A percentile compares a stretch with the other conserved stretches of the same genome.
Evolutionary conservation across 1,140 invertebrate genomes (phyloP).

Genomic region (Monochamus saltuarius): DNA sequence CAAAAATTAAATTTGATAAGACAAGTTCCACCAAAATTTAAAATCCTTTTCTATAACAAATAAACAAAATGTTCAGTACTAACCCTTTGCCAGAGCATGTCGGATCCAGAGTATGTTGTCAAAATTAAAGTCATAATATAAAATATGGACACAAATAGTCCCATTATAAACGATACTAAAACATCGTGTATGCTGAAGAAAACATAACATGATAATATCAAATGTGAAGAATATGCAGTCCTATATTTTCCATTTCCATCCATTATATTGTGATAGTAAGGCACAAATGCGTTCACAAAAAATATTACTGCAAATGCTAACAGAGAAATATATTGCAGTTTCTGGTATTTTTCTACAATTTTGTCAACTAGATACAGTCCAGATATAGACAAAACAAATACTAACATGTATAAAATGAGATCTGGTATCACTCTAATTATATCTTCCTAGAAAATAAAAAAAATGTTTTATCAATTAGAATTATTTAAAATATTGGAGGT

Average conservation of each 20-base stretch:
- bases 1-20: too few species aligned
- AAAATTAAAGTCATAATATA: conserved; percentile 65
- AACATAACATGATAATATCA: conserved; percentile 73
- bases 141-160: conserved; percentile 61
- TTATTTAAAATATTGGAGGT: conserved; percentile 50
- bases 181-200: conserved; percentile 75
- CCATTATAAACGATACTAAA: conserved; percentile 65
- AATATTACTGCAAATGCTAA: conserved; percentile 53
- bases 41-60: too few species aligned
- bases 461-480: conserved; percentile 6
- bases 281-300: conserved; percentile 57
- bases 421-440: conserved; percentile 49
- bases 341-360: conserved; percentile 8
- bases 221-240: conserved; percentile 69
- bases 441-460: conserved; percentile 35
- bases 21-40: too few species aligned
- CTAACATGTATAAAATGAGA: conserved; percentile 45
- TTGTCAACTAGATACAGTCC: conserved; percentile 23
- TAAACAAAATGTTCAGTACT: conserved; percentile 31
- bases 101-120: conserved; percentile 63
- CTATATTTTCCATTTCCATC: conserved; percentile 48
- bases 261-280: conserved; percentile 56
- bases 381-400: conserved; percentile 1
- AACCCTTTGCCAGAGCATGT: conserved; percentile 52
- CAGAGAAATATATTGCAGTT: conserved; percentile 22